Evolutionary conservation across 1,140 invertebrate genomes (phyloP).

Genomic region (Ceratina japonica): DNA sequence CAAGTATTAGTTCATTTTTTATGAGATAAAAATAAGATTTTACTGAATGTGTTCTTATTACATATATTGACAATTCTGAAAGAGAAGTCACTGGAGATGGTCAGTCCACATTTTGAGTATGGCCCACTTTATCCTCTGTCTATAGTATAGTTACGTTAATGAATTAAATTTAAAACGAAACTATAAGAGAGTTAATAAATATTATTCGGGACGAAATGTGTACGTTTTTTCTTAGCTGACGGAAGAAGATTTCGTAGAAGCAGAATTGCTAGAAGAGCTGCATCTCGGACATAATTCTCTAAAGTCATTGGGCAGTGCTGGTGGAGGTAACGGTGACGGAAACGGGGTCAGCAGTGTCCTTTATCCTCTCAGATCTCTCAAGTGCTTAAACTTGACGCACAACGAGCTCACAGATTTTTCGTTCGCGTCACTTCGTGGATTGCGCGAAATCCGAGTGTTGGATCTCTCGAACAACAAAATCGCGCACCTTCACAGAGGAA

Average conservation of each 20-base stretch:
- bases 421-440: slow-evolving; percentile 86
- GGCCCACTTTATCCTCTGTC: too few relatives aligned
- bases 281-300: slow-evolving; percentile 86
- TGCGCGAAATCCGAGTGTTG: slow-evolving; percentile 83
- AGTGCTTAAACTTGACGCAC: slow-evolving; percentile 86
- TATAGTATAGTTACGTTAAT: too few relatives aligned
- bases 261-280: slow-evolving; percentile 83
- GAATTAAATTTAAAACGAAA: neutral
- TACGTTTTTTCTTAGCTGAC: slow-evolving; percentile 79
- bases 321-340: slow-evolving; percentile 66
- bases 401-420: slow-evolving; percentile 89
- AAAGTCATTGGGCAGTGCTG: slow-evolving; percentile 79
- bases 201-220: neutral
- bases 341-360: slow-evolving; percentile 83
- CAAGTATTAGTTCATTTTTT: too few relatives aligned
- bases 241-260: slow-evolving; percentile 87
- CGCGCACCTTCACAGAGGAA: slow-evolving; percentile 81
- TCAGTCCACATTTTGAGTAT: too few relatives aligned
- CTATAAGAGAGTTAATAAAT: neutral
- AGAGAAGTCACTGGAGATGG: too few relatives aligned
- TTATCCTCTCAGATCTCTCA: slow-evolving; percentile 83
- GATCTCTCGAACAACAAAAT: slow-evolving; percentile 89
- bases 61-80: too few relatives aligned
- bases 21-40: too few relatives aligned
- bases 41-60: too few relatives aligned